A percentile compares a stretch with the other conserved stretches of the same genome.
Evolutionary conservation across 2,888 invertebrate genomes (phyloP).

Genomic region (Hoplodrina ambigua): DNA sequence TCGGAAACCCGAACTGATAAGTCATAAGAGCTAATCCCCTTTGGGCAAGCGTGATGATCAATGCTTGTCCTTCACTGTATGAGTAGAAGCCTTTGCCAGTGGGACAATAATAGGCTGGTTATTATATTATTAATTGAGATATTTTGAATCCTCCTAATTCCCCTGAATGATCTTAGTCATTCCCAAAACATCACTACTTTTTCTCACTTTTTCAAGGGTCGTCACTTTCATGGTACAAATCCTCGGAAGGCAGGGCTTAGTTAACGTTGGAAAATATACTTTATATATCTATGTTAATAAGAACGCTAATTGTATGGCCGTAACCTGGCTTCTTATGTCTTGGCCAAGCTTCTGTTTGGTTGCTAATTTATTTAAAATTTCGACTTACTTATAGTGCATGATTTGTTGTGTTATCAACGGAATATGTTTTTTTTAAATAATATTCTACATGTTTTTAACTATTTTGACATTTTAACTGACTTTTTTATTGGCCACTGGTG

Average conservation of each 20-base stretch:
- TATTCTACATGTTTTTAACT: constrained; percentile 29
- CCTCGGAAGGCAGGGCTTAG: constrained; percentile 89
- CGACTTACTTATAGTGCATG: constrained; percentile 82
- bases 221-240: constrained; percentile 76
- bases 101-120: too few species aligned
- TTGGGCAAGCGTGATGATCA: too few species aligned
- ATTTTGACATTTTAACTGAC: constrained; percentile 5
- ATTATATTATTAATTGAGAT: background rate
- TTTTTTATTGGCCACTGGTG: constrained; percentile 46
- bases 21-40: too few species aligned
- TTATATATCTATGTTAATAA: constrained; percentile 70
- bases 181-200: constrained; percentile 55
- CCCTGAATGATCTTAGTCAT: constrained; percentile 60
- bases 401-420: constrained; percentile 40
- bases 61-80: too few species aligned
- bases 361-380: constrained; percentile 75
- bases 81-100: too few species aligned
- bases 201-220: constrained; percentile 61
- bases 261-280: constrained; percentile 74
- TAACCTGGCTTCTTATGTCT: constrained; percentile 86
- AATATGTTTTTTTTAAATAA: constrained; percentile 32
- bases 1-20: too few species aligned
- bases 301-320: constrained; percentile 83
- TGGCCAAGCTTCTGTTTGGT: constrained; percentile 87
- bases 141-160: background rate